Evolutionary conservation across 2,113 vertebrate species (phyloP).

Genomic region (Oreochromis tanganicae): DNA sequence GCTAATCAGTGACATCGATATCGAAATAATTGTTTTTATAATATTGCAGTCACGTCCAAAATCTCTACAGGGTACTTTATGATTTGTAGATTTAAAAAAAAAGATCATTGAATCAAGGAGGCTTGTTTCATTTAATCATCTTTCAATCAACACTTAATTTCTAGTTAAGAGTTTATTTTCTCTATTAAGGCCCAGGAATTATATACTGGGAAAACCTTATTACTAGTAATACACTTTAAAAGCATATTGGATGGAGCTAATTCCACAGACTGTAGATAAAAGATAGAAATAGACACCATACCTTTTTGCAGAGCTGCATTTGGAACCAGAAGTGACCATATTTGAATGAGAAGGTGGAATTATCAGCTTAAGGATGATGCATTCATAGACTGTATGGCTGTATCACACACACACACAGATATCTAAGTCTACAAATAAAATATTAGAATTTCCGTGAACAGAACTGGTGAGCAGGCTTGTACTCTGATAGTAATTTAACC

Average conservation of each 20-base stretch:
- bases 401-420: not conserved
- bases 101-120: not conserved
- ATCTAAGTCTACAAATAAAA: not conserved
- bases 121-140: not conserved
- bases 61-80: not conserved
- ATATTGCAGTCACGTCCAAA: not conserved
- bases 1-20: not conserved
- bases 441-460: not conserved
- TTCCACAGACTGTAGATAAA: not conserved
- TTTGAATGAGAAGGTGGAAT: not conserved
- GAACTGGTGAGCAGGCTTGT: rapidly evolving
- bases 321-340: not conserved
- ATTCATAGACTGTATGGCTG: not conserved
- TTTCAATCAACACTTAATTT: not conserved
- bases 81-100: not conserved
- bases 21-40: not conserved
- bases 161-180: not conserved
- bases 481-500: not conserved
- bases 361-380: not conserved
- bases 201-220: not conserved
- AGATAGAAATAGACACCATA: not conserved
- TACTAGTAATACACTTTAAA: not conserved
- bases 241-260: not conserved
- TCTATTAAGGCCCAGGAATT: not conserved
- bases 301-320: not conserved